These are phyloP conservation scores for Alca torda DNA, from an alignment of 2,797 vertebrate genomes.

Conservation along the genomic window DNA sequence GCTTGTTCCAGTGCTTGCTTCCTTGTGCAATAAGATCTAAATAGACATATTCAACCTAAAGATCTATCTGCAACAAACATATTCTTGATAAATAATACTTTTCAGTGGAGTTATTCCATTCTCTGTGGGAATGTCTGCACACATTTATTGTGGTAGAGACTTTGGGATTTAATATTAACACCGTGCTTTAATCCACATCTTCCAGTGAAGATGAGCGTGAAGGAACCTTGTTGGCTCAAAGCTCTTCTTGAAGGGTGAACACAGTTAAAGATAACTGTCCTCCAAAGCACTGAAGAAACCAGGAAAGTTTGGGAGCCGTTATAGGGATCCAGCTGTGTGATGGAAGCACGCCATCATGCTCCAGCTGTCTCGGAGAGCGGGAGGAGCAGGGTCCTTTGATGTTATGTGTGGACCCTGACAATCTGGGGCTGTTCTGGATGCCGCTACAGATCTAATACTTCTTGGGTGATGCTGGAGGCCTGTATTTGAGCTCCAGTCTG, in stretches of 20 bases:
- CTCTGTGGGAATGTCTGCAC: neutral
- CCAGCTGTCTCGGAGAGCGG: neutral
- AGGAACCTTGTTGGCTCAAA: neutral
- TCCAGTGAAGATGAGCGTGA: neutral
- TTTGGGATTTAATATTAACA: neutral
- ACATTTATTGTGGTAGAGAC: neutral
- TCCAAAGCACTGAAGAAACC: neutral
- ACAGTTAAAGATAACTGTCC: neutral
- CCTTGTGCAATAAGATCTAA: no score
- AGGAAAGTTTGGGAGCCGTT: neutral
- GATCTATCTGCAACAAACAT: neutral
- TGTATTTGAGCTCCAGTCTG: neutral
- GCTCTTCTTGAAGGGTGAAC: neutral
- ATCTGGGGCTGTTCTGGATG: neutral
- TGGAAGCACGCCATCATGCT: neutral
- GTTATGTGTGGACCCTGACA: neutral
- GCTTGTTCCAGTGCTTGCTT: neutral
- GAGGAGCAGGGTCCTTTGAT: neutral
- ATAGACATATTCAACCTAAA: neutral
- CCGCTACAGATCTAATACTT: neutral
- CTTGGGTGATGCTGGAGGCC: neutral
- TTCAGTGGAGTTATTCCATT: neutral
- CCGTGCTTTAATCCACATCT: neutral
- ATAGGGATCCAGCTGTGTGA: fast-evolving
- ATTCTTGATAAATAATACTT: neutral